A percentile compares a stretch with the other conserved stretches of the same genome.
These are phyloP conservation scores for Promerops cafer DNA, from an alignment of 2,113 vertebrate species.

Conservation along the genomic window DNA sequence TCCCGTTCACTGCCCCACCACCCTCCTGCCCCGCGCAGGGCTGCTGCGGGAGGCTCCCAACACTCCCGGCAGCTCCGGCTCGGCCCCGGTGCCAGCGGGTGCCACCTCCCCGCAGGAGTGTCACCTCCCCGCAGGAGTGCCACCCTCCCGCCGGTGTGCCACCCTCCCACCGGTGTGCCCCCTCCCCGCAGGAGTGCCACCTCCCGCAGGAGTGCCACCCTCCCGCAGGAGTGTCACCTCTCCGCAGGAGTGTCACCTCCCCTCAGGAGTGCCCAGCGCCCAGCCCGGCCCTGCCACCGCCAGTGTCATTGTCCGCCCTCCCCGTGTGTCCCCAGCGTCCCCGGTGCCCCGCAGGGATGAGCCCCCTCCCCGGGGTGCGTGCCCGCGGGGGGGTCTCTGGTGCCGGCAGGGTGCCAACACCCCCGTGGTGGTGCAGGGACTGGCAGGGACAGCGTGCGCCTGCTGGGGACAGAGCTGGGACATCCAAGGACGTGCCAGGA, in stretches of 20 bases:
- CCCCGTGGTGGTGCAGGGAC: accelerated
- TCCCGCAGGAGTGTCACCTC: not conserved
- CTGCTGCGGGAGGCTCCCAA: not conserved
- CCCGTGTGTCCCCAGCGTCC: not conserved
- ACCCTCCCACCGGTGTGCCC: too few species aligned
- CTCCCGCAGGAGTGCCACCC: not conserved
- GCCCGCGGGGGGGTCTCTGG: not conserved
- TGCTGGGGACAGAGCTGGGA: not conserved
- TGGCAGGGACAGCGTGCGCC: accelerated
- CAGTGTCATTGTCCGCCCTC: not conserved
- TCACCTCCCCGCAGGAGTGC: not conserved
- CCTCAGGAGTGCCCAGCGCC: not conserved
- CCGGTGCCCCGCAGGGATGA: accelerated
- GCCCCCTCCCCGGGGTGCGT: too few species aligned
- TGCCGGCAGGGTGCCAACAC: accelerated
- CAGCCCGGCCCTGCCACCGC: not conserved
- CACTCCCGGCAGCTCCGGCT: not conserved
- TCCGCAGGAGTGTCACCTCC: not conserved
- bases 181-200: too few species aligned
- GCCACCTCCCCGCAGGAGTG: not conserved
- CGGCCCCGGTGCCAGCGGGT: accelerated
- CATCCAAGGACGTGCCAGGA: accelerated
- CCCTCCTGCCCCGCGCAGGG: accelerated
- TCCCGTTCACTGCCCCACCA: accelerated
- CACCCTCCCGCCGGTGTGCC: not conserved